These are phyloP conservation scores for Sthenelais limicola DNA, from an alignment of 2,888 invertebrate species.

Conservation along the genomic window DNA sequence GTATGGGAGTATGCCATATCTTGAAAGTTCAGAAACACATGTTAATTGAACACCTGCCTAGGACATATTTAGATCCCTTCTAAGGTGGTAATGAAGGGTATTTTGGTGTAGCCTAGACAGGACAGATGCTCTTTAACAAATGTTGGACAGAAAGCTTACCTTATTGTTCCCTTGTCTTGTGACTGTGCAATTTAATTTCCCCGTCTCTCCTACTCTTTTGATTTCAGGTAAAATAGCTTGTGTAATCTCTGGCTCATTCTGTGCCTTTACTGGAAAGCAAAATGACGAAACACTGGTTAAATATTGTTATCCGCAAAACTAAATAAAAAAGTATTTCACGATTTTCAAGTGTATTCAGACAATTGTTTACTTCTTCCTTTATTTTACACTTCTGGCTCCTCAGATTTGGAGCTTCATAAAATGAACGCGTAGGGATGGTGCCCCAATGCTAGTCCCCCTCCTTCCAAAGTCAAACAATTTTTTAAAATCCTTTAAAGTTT, in stretches of 20 bases:
- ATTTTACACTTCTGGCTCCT: no score
- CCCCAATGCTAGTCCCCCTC: no score
- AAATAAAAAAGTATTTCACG: not conserved
- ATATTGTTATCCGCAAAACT: not conserved
- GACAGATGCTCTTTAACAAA: not conserved
- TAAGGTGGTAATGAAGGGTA: no score
- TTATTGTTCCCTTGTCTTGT: constrained; percentile 51
- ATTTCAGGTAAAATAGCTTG: constrained; percentile 69
- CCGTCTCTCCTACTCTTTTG: constrained; percentile 65
- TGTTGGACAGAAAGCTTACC: constrained; percentile 32
- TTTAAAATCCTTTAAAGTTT: no score
- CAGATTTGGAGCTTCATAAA: no score
- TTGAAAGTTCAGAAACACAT: no score
- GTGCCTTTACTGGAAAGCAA: constrained; percentile 51
- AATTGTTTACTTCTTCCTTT: no score
- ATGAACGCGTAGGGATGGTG: no score
- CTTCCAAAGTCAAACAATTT: no score
- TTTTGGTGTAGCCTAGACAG: not conserved
- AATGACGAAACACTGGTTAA: not conserved
- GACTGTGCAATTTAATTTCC: constrained; percentile 67
- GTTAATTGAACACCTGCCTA: not conserved
- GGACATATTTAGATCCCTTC: no score
- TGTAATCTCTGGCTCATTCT: constrained; percentile 64
- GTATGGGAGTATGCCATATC: no score
- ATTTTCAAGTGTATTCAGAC: no score